Percentiles rank a stretch among this genome's conserved stretches.
Conservation (phyloP, 2,113 vertebrate genomes). For the Grus americana region DNA sequence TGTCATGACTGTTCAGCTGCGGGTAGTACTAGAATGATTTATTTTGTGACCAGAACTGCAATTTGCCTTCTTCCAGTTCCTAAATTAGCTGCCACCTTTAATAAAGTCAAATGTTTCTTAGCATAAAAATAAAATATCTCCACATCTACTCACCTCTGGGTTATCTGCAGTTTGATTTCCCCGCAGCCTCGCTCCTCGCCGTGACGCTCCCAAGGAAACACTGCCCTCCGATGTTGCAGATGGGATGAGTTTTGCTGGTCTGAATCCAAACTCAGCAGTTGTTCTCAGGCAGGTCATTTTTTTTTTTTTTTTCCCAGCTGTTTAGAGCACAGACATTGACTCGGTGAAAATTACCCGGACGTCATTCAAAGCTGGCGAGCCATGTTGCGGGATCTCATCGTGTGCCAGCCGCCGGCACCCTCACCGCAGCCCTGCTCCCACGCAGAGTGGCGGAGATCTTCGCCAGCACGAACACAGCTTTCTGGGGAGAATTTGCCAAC, state of each 20-base stretch:
- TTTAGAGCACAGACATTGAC: background rate
- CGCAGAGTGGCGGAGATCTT: accelerated
- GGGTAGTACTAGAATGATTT: background rate
- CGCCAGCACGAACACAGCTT: background rate
- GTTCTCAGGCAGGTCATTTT: background rate
- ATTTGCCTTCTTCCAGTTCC: background rate
- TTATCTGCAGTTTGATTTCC: background rate
- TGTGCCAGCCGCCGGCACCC: accelerated
- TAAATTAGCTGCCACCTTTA: background rate
- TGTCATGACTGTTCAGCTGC: background rate
- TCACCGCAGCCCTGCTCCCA: background rate
- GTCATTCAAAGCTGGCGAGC: background rate
- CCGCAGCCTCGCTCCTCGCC: accelerated
- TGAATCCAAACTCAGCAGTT: background rate
- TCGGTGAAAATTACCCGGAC: background rate
- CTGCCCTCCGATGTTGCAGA: background rate
- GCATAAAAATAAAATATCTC: background rate
- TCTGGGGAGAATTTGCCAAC: background rate
- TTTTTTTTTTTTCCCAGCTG: background rate
- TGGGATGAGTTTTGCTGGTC: background rate
- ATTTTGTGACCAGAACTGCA: background rate
- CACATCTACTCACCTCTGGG: background rate
- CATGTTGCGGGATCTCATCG: accelerated
- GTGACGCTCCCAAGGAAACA: background rate
- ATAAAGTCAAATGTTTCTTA: background rate